Base-by-base conservation (phyloP, 2,888 invertebrate genomes). In the Spisula subtruncata region DNA sequence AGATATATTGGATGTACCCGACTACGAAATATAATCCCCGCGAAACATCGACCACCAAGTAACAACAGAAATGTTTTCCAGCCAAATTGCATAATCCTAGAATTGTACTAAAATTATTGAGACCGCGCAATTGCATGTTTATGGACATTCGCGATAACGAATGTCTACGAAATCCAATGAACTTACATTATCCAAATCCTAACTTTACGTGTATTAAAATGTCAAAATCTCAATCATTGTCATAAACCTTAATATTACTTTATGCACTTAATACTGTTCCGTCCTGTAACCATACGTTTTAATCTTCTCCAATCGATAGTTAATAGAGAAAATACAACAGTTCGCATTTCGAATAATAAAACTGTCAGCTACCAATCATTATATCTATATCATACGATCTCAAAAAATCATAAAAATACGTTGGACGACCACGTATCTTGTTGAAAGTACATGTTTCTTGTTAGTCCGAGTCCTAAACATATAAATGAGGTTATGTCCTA, bases 341-440 rank as follows among this genome's bases (percentile, higher is more conserved):
- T 75, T 84, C 84, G 66, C 18, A 84, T 84, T 84, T 71, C 75
- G 71, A n/a, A 25, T 48, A 48, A 46, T 85, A 85, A 85, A 85
- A 18, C 51, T 51, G 85, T 85, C 85, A 85, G 51, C 20, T n/a
- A 85, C 51, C 85, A 10, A 85, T 79, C 85, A 85, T 51, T 25
- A 66, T 66, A 66, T 66, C 60, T 66, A 66, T 25, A 66, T 66
- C 20, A 20, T 41, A 6, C 25, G 25, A 66, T 66, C 25, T 25
- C 2, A n/a, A 66, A 10, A 66, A 4, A 66, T 66, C 56, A 66
- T 25, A 25, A 25, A 66, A 8, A n/a, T n/a, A 2, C 6, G n/a
- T 25, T 51, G 51, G 51, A 51, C 16, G 51, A 51, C 16, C 4
- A 51, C 51, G 41, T 41, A 8, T 41, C 41, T 41, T 51, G 14